Evolutionary conservation across 2,113 vertebrate genomes (phyloP).

Genomic region (Podarcis raffonei): DNA sequence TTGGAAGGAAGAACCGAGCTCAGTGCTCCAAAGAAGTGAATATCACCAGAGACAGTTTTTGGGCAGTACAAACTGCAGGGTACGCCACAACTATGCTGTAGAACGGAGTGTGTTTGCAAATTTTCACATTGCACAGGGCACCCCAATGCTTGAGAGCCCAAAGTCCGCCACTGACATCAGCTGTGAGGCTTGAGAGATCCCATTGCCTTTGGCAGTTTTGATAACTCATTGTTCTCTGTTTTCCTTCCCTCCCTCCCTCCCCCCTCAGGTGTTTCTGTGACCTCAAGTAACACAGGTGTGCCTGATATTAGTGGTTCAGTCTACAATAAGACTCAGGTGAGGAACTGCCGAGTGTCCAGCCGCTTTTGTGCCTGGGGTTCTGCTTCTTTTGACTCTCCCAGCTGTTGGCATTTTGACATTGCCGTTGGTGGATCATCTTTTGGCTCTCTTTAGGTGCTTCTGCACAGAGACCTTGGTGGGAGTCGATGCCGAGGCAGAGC

Average conservation of each 20-base stretch:
- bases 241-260: too few species aligned
- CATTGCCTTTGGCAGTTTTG: not conserved
- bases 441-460: not conserved
- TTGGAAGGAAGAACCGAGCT: not conserved
- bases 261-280: conserved; percentile 86
- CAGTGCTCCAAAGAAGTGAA: not conserved
- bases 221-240: not conserved
- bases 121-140: too few species aligned
- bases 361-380: too few species aligned
- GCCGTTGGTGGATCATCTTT: not conserved
- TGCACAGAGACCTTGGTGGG: too few species aligned
- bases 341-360: not conserved
- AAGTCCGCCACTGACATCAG: not conserved
- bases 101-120: too few species aligned
- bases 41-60: not conserved
- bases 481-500: not conserved
- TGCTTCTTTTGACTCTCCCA: not conserved
- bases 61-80: too few species aligned
- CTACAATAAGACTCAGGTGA: conserved; percentile 95
- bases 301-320: conserved; percentile 93
- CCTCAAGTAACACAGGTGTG: conserved; percentile 86
- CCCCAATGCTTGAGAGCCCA: too few species aligned
- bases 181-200: too few species aligned
- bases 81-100: too few species aligned
- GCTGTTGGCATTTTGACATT: not conserved